Conservation (phyloP, 2,113 vertebrate genomes). For the Gadus macrocephalus region DNA sequence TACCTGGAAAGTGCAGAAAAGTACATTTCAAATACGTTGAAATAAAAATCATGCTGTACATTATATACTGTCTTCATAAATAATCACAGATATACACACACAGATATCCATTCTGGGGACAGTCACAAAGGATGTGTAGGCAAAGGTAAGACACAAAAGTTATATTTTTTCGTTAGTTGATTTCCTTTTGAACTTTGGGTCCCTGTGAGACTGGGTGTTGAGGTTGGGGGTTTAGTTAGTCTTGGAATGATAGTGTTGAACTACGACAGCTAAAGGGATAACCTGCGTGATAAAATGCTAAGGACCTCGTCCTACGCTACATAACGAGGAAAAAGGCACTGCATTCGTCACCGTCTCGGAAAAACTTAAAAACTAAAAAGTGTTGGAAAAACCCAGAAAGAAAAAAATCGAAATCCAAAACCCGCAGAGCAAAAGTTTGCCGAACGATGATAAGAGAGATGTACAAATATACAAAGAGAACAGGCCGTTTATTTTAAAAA, state of each 20-base stretch:
- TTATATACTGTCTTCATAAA: constrained; percentile 80
- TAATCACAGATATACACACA: constrained; percentile 89
- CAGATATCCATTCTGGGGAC: constrained; percentile 64
- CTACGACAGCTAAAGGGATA: constrained; percentile 7
- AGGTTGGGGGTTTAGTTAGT: constrained; percentile 9
- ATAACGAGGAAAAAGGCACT: constrained; percentile 67
- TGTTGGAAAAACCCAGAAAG: too few species aligned
- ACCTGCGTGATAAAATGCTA: constrained; percentile 20
- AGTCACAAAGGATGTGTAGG: constrained; percentile 59
- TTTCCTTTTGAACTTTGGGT: constrained; percentile 26
- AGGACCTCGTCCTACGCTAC: constrained; percentile 10
- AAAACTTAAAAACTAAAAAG: neutral
- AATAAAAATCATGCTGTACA: constrained; percentile 92
- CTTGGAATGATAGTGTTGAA: constrained; percentile 56
- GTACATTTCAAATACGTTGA: constrained; percentile 71
- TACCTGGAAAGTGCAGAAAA: constrained; percentile 93
- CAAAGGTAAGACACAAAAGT: constrained; percentile 59
- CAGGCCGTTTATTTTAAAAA: too few species aligned
- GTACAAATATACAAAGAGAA: too few species aligned
- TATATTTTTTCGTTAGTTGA: constrained; percentile 14
- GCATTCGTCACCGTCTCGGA: constrained; percentile 44
- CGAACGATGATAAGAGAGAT: too few species aligned
- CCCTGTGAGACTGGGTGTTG: constrained; percentile 24
- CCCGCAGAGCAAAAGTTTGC: too few species aligned
- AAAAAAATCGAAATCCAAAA: too few species aligned